Evolutionary conservation across 1,140 invertebrate genomes (phyloP).

Genomic region (Cherax quadricarinatus): DNA sequence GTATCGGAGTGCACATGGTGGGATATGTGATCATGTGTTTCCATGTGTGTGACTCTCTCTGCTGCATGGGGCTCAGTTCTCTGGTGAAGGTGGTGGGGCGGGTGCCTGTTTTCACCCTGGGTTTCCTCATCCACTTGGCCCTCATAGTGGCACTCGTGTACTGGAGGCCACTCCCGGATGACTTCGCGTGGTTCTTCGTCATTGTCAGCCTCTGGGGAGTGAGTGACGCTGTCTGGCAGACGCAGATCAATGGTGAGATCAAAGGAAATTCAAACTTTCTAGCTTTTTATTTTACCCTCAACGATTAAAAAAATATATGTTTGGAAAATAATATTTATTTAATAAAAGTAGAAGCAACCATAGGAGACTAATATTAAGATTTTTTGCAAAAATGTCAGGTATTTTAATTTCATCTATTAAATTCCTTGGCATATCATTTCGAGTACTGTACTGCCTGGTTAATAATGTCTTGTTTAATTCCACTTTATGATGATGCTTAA

Average conservation of each 20-base stretch:
- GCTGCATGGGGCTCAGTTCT: conserved; percentile 92
- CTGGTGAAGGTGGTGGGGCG: conserved; percentile 94
- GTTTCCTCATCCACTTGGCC: conserved; percentile 85
- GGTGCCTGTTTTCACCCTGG: conserved; percentile 88
- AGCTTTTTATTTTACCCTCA: no score
- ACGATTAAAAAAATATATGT: no score
- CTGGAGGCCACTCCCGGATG: conserved; percentile 74
- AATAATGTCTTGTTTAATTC: no score
- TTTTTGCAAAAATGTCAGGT: no score
- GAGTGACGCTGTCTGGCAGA: conserved; percentile 97
- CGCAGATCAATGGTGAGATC: conserved; percentile 88
- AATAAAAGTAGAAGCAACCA: no score
- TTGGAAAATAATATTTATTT: no score
- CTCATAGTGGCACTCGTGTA: conserved; percentile 85
- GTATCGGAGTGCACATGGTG: conserved; percentile 91
- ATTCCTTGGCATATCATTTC: no score
- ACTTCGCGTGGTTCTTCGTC: conserved; percentile 90
- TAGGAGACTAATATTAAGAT: no score
- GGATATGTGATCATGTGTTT: conserved; percentile 97
- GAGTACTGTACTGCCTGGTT: no score
- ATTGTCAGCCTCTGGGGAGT: conserved; percentile 96
- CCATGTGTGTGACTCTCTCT: conserved; percentile 91
- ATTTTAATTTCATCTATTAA: no score
- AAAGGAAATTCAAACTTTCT: no score
- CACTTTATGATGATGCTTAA: no score